Conservation (phyloP, 2,113 vertebrate genomes). For the Miniopterus natalensis region DNA sequence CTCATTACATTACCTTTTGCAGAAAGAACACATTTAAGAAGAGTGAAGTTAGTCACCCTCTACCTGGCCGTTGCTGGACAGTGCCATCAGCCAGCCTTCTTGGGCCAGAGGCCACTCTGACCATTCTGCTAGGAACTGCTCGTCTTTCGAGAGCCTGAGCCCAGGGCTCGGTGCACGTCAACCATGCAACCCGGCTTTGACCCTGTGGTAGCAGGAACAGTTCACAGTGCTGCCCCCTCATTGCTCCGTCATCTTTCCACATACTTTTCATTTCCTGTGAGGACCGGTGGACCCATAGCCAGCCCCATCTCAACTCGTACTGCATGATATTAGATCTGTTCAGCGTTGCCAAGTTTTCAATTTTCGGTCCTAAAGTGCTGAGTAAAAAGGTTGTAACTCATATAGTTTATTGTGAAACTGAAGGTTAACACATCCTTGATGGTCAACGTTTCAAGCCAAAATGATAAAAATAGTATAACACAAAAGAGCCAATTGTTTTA, state of each 20-base stretch:
- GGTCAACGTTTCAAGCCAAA: constrained; percentile 1
- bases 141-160: not conserved
- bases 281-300: too few species aligned
- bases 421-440: not conserved
- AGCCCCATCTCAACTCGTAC: not conserved
- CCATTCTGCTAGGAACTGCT: not conserved
- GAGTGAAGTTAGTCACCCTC: not conserved
- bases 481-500: not conserved
- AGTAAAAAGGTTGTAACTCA: not conserved
- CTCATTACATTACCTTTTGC: not conserved
- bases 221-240: not conserved
- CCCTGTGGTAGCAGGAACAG: accelerated
- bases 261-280: not conserved
- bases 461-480: not conserved
- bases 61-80: not conserved
- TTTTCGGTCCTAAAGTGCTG: not conserved
- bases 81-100: not conserved
- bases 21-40: not conserved
- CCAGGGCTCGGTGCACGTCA: not conserved
- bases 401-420: not conserved
- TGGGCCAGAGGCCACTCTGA: not conserved
- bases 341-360: not conserved
- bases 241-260: too few species aligned
- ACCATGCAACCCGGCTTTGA: not conserved
- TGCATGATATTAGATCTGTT: not conserved